A percentile compares a stretch with the other conserved stretches of the same genome.
Evolutionary conservation across 1,140 invertebrate species (phyloP).

Genomic region (Leptinotarsa lineolata): DNA sequence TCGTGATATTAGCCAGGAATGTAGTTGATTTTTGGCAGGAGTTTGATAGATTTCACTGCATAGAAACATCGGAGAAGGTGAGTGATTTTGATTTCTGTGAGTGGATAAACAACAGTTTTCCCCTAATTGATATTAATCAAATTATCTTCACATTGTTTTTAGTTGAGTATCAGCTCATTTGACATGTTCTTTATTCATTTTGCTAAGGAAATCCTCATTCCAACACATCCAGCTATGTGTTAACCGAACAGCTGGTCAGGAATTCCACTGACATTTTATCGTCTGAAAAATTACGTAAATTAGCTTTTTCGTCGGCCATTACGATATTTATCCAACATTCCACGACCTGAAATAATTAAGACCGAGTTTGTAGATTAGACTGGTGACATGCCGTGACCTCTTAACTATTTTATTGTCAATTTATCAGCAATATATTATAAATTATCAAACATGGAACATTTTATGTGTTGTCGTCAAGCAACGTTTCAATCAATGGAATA

Average conservation of each 20-base stretch:
- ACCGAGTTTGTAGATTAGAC: slow-evolving; percentile 31
- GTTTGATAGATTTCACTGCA: no score
- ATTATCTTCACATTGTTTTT: no score
- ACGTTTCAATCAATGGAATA: not conserved
- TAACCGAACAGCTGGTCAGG: not conserved
- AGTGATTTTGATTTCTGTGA: no score
- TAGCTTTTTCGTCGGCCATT: slow-evolving; percentile 13
- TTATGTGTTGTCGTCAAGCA: slow-evolving; percentile 5
- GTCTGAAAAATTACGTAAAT: slow-evolving; percentile 6
- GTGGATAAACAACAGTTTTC: no score
- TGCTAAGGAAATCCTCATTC: no score
- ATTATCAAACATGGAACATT: not conserved
- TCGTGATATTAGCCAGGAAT: no score
- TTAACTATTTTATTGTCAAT: slow-evolving; percentile 40
- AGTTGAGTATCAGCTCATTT: no score
- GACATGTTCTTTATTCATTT: no score
- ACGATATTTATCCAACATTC: slow-evolving; percentile 26
- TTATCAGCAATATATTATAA: slow-evolving; percentile 26
- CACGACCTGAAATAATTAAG: slow-evolving; percentile 34
- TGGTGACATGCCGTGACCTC: slow-evolving; percentile 32
- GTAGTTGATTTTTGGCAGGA: no score
- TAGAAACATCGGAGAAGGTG: no score
- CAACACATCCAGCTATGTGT: no score
- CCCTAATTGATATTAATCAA: no score
- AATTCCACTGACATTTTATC: not conserved